Percentiles rank a stretch among this genome's conserved stretches.
These are phyloP conservation scores for Mionectes olivaceus DNA, from an alignment of 2,797 vertebrate species.

Conservation along the genomic window DNA sequence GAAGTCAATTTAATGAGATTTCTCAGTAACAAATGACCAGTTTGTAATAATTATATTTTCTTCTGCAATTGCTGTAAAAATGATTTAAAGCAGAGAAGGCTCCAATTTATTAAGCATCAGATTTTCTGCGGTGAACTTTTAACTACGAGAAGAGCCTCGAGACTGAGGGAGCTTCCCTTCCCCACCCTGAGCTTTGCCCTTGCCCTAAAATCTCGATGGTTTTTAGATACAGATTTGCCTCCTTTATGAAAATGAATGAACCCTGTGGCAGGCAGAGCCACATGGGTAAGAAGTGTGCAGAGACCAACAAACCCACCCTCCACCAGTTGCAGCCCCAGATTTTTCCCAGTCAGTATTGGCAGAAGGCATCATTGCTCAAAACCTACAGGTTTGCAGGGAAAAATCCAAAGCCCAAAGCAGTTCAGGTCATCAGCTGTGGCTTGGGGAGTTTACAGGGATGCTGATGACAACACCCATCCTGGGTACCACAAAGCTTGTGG, in stretches of 20 bases:
- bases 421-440: not conserved
- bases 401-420: not conserved
- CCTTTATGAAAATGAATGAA: slow-evolving; percentile 64
- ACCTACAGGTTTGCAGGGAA: not conserved
- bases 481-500: accelerated
- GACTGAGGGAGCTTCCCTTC: slow-evolving; percentile 42
- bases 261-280: not conserved
- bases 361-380: not conserved
- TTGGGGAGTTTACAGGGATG: not conserved
- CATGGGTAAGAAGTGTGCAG: not conserved
- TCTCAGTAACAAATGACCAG: slow-evolving; percentile 79
- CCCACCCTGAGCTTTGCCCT: slow-evolving; percentile 25
- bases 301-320: not conserved
- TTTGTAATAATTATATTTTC: slow-evolving; percentile 85
- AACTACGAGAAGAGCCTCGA: slow-evolving; percentile 35
- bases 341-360: not conserved
- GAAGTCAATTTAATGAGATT: slow-evolving; percentile 81
- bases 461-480: not conserved
- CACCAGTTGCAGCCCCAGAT: not conserved
- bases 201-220: slow-evolving; percentile 65
- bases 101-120: slow-evolving; percentile 81
- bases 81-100: slow-evolving; percentile 77
- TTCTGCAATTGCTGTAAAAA: slow-evolving; percentile 70
- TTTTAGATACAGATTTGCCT: slow-evolving; percentile 52
- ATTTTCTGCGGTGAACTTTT: slow-evolving; percentile 75